A percentile compares a stretch with the other conserved stretches of the same genome.
Conservation (phyloP, 2,113 vertebrate genomes). For the mouse (Mus musculus) region GRCm39 chr10:13058501-13059000, state of each 20-base stretch:
- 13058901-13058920: not conserved
- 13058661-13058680: slow-evolving; percentile 95
- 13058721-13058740: slow-evolving; percentile 96
- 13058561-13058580: no score
- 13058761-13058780: not conserved
- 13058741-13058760: slow-evolving; percentile 82
- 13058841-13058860: not conserved
- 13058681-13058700: slow-evolving; percentile 97
- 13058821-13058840: not conserved
- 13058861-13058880: not conserved
- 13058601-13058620: slow-evolving; percentile 73
- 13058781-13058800: not conserved
- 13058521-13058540: not conserved
- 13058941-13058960: not conserved
- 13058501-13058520: not conserved
- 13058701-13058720: slow-evolving; percentile 97
- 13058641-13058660: slow-evolving; percentile 96
- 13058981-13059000: not conserved
- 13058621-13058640: slow-evolving; percentile 87
- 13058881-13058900: not conserved
- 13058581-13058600: not conserved
- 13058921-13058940: not conserved
- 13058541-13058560: not conserved
- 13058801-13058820: not conserved
- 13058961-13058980: slow-evolving; percentile 1